Evolutionary conservation across 1,140 invertebrate genomes (phyloP).

Genomic region (Octopus sinensis): DNA sequence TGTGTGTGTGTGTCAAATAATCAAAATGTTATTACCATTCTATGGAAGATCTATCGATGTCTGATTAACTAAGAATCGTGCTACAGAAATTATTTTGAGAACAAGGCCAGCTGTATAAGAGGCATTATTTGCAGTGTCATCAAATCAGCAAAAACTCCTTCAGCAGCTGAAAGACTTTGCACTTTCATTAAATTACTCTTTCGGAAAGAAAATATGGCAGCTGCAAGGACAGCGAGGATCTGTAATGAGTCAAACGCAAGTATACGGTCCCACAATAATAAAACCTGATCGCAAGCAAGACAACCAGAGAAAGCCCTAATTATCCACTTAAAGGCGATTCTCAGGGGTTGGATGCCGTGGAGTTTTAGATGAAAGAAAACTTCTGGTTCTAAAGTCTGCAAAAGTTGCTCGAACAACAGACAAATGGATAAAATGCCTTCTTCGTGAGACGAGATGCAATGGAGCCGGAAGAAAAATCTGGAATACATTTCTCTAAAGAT

Average conservation of each 20-base stretch:
- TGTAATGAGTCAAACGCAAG: slow-evolving; percentile 88
- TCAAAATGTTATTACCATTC: too few species aligned
- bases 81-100: slow-evolving; percentile 42
- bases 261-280: slow-evolving; percentile 88
- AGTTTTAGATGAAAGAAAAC: slow-evolving; percentile 86
- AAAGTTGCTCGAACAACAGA: slow-evolving; percentile 82
- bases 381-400: slow-evolving; percentile 84
- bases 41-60: too few species aligned
- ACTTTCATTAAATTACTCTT: slow-evolving; percentile 90
- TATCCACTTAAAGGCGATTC: slow-evolving; percentile 91
- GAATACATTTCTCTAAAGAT: slow-evolving; percentile 88
- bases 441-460: slow-evolving; percentile 84
- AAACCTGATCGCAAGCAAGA: slow-evolving; percentile 83
- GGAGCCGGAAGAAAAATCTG: slow-evolving; percentile 85
- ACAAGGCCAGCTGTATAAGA: slow-evolving; percentile 65
- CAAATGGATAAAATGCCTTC: slow-evolving; percentile 62
- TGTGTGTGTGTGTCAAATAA: too few species aligned
- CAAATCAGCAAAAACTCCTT: slow-evolving; percentile 85
- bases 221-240: slow-evolving; percentile 80
- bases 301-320: slow-evolving; percentile 92
- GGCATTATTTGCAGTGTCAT: slow-evolving; percentile 87
- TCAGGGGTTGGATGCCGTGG: slow-evolving; percentile 86
- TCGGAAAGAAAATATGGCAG: slow-evolving; percentile 85
- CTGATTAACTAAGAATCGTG: neutral
- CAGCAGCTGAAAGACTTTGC: slow-evolving; percentile 76